These are phyloP conservation scores for Eleutherodactylus coqui DNA, from an alignment of 2,797 vertebrate species.

Conservation along the genomic window DNA sequence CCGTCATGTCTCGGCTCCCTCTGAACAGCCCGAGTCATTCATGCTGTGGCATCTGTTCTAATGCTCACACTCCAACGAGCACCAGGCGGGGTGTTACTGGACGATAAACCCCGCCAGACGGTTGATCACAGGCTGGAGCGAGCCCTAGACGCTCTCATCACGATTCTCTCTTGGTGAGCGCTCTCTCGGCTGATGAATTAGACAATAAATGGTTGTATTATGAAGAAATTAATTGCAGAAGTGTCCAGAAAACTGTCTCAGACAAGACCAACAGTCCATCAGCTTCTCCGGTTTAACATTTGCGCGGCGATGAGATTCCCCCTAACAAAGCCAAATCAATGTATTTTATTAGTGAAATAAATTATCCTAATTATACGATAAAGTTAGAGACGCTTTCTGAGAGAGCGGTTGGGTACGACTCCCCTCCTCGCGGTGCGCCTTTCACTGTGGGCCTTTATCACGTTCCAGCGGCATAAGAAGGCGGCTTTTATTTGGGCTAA, in stretches of 20 bases:
- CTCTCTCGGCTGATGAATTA: conserved; percentile 43
- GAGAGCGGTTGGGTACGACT: not conserved
- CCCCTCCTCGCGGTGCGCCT: not conserved
- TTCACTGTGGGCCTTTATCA: not conserved
- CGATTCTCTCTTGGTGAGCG: conserved; percentile 1
- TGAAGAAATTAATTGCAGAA: conserved; percentile 35
- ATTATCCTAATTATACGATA: not conserved
- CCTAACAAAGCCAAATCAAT: not conserved
- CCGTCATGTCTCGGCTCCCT: not conserved
- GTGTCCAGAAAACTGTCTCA: conserved; percentile 3
- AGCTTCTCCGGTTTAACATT: not conserved
- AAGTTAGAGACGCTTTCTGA: not conserved
- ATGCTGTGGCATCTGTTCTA: conserved; percentile 21
- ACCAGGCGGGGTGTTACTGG: not conserved
- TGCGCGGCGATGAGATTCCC: not conserved
- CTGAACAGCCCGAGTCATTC: not conserved
- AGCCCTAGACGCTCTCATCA: conserved; percentile 3
- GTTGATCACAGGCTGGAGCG: conserved; percentile 21
- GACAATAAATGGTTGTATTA: conserved; percentile 28
- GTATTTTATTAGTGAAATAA: not conserved
- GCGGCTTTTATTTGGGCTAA: not conserved
- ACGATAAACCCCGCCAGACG: not conserved
- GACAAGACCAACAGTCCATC: conserved; percentile 7
- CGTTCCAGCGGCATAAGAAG: not conserved
- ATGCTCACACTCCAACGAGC: not conserved